A percentile compares a stretch with the other conserved stretches of the same genome.
phyloP scores from a whole-genome alignment of 2,113 vertebrate genomes.

The Eleginops maclovinus region DNA sequence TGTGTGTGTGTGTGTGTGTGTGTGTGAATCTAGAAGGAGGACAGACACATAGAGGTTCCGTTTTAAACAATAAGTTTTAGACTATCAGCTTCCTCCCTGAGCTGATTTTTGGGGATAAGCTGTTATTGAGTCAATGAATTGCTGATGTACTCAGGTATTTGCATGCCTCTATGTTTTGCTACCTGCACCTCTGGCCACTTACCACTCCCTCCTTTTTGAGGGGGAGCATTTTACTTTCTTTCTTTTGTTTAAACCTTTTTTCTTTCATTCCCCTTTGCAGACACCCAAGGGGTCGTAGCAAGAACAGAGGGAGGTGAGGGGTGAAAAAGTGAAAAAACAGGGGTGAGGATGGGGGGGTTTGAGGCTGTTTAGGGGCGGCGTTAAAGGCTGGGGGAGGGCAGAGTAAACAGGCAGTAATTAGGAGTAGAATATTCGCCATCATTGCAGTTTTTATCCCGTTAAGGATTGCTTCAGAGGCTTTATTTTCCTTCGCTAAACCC shows the following conservation, averaged over 20 bases:
- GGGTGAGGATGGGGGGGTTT: conserved; percentile 34
- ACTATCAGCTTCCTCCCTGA: not conserved
- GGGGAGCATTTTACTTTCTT: conserved; percentile 32
- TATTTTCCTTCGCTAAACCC: conserved; percentile 41
- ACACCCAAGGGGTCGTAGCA: not conserved
- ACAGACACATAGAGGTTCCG: conserved; percentile 11
- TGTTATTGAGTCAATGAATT: conserved; percentile 2
- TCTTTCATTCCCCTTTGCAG: conserved; percentile 33
- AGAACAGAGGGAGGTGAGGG: conserved; percentile 35
- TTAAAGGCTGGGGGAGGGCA: conserved; percentile 64
- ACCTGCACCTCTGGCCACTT: not conserved
- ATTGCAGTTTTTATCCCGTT: conserved; percentile 80
- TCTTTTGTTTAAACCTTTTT: no score
- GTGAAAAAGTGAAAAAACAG: conserved; percentile 37
- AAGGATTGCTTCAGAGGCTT: conserved; percentile 73
- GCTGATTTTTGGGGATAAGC: not conserved
- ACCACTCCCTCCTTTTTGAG: not conserved
- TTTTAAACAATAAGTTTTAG: not conserved
- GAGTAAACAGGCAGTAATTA: conserved; percentile 85
- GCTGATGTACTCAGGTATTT: conserved; percentile 4
- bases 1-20: conserved; percentile 1
- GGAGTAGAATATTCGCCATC: conserved; percentile 80
- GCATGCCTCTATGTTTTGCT: not conserved
- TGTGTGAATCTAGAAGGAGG: not conserved
- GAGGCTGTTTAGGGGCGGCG: conserved; percentile 15